phyloP scores from a whole-genome alignment of 2,888 invertebrate genomes.

The Chorisops tibialis region DNA sequence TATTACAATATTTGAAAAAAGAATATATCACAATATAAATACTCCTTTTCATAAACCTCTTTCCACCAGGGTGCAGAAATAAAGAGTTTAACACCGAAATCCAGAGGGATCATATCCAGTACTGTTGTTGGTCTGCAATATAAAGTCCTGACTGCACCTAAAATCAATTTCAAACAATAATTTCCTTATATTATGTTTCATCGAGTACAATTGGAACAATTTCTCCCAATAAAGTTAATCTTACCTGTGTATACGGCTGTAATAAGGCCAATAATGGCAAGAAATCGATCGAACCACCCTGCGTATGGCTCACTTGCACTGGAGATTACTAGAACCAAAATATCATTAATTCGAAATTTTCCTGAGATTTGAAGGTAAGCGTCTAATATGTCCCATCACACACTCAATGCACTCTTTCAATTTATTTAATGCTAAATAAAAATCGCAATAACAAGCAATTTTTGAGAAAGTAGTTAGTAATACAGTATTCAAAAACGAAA shows the following conservation, averaged over 20 bases:
- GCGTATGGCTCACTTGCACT: slow-evolving; percentile 58
- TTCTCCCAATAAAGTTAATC: too few relatives aligned
- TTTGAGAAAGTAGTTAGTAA: too few relatives aligned
- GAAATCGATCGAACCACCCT: slow-evolving; percentile 84
- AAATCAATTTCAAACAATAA: background rate
- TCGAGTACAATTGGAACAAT: too few relatives aligned
- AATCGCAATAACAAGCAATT: too few relatives aligned
- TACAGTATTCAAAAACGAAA: too few relatives aligned
- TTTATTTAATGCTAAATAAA: too few relatives aligned
- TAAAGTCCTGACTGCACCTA: slow-evolving; percentile 63
- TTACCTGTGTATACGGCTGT: slow-evolving; percentile 67
- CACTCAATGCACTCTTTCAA: too few relatives aligned
- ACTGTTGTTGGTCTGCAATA: slow-evolving; percentile 57
- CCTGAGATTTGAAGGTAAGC: too few relatives aligned
- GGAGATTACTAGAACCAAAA: slow-evolving; percentile 60
- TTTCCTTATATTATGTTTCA: background rate
- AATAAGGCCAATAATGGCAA: slow-evolving; percentile 73
- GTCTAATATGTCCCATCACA: too few relatives aligned
- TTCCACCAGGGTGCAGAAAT: slow-evolving; percentile 66
- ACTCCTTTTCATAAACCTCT: background rate
- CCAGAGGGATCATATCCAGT: slow-evolving; percentile 75
- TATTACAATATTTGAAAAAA: too few relatives aligned
- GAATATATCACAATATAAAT: too few relatives aligned
- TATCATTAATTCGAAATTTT: too few relatives aligned
- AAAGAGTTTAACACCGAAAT: slow-evolving; percentile 67